Conservation (phyloP, 2,888 invertebrate genomes). For the Dicranocentrus wangi region DNA sequence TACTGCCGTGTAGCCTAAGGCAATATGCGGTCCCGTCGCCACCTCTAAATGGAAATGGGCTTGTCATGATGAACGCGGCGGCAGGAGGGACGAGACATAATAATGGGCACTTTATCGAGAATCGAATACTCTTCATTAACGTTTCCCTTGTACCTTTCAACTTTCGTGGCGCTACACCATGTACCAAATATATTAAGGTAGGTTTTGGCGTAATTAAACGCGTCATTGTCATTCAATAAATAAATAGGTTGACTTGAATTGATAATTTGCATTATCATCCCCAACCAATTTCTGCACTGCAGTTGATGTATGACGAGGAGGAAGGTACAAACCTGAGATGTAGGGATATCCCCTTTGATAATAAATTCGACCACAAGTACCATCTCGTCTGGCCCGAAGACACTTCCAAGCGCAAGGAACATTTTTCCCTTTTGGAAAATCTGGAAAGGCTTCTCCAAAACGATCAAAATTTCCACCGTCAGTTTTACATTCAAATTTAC, state of each 20-base stretch:
- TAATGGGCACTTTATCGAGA: constrained; percentile 53
- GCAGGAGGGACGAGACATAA: constrained; percentile 2
- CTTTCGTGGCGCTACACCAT: constrained; percentile 55
- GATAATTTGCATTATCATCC: no score
- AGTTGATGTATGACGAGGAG: constrained; percentile 63
- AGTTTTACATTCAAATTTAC: constrained; percentile 65
- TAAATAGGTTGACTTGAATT: no score
- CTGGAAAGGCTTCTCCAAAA: constrained; percentile 58
- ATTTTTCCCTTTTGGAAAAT: constrained; percentile 58
- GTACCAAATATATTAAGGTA: constrained; percentile 60
- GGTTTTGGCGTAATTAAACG: constrained; percentile 1
- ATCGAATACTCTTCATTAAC: constrained; percentile 52
- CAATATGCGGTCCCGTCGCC: constrained; percentile 38
- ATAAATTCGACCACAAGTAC: constrained; percentile 41
- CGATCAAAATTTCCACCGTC: constrained; percentile 53
- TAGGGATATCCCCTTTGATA: constrained; percentile 47
- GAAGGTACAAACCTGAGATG: constrained; percentile 51
- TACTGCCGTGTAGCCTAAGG: constrained; percentile 44
- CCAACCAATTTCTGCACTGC: no score
- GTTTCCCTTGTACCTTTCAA: constrained; percentile 57
- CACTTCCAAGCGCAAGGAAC: constrained; percentile 49
- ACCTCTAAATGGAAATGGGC: constrained; percentile 10
- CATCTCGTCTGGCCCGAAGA: constrained; percentile 60
- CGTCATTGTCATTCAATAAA: no score
- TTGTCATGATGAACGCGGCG: constrained; percentile 26